Base-by-base conservation (phyloP, 1,140 invertebrate genomes). In the Cryptotermes secundus region DNA sequence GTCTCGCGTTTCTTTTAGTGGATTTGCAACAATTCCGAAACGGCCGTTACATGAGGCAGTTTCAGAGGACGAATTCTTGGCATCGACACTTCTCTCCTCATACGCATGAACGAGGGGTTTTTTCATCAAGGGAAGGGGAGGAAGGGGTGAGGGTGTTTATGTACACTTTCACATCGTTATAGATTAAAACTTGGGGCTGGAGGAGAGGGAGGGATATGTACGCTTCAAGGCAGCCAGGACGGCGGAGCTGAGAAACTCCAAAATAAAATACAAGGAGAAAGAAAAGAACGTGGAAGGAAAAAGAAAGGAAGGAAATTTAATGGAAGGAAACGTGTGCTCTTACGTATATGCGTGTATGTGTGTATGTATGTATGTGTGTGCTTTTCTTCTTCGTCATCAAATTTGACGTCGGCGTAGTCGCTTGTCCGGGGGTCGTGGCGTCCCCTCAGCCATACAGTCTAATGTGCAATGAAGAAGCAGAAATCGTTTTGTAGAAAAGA, bases 391-490 rank as follows among this genome's bases (percentile, higher is more conserved):
- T 10, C 38, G 1, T 31, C 38, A 22, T 45, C n/a, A 26, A 7
- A 35, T 9, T 9, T 19, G 19, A 22, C 34, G 36, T 45, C 22
- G 26, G 22, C 81, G 36, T 82, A 22, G 24, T 24, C 36, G 14
- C 42, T 42, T 38, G n/a, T 45, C 34, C 83, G 36, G 34, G 26
- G 24, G 26, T 36, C 72, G 35, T 65, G 53, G 26, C 14, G 24
- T 36, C 83, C 34, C 22, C 35, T 24, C 59, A 26, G 45, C 59
- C 38, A 42, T 72, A 72, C 7, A 72, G 59, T 53, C 83, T 84
- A 84, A 84, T 80, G 83, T 79, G 84, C 84, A 85, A 85, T 85
- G 80, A 85, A 85, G 84, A 82, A 80, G 84, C 81, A 85, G 84
- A 81, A 85, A 85, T 85, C 84, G 84, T 85, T 85, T 85, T 83